Percentiles rank a stretch among this genome's conserved stretches.
Conservation (phyloP, 2,113 vertebrate genomes). For the Syngnathoides biaculeatus region DNA sequence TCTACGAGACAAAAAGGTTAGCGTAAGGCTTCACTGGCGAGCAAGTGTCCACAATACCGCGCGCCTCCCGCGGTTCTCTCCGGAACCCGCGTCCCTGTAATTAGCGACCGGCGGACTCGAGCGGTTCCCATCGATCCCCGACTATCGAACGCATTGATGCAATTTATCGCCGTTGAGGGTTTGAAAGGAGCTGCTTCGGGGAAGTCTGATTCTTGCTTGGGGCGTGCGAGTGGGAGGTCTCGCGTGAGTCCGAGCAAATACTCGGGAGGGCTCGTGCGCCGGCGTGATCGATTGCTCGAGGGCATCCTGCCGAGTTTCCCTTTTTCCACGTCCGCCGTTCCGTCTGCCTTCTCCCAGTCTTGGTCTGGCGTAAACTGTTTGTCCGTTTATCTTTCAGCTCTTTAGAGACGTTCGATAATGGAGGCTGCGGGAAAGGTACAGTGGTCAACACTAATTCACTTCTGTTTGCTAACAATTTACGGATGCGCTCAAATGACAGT, state of each 20-base stretch:
- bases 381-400: conserved; percentile 9
- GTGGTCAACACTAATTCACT: not conserved
- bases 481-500: not conserved
- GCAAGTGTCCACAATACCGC: conserved; percentile 32
- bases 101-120: conserved; percentile 21
- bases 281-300: not conserved
- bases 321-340: not conserved
- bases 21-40: conserved; percentile 13
- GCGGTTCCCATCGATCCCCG: conserved; percentile 29
- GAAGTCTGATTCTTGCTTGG: conserved; percentile 11
- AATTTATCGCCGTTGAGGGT: conserved; percentile 3
- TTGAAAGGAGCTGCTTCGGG: conserved; percentile 19
- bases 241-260: not conserved
- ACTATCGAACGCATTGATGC: conserved; percentile 10
- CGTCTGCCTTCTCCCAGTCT: not conserved
- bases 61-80: conserved; percentile 39
- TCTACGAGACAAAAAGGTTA: not conserved
- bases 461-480: not conserved
- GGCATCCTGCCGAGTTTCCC: not conserved
- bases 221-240: not conserved
- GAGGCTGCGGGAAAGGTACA: not conserved
- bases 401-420: conserved; percentile 17
- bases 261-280: not conserved
- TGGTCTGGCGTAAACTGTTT: not conserved
- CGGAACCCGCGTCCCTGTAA: conserved; percentile 28